Conservation (phyloP, 1,140 invertebrate genomes). For the Eupeodes corollae region DNA sequence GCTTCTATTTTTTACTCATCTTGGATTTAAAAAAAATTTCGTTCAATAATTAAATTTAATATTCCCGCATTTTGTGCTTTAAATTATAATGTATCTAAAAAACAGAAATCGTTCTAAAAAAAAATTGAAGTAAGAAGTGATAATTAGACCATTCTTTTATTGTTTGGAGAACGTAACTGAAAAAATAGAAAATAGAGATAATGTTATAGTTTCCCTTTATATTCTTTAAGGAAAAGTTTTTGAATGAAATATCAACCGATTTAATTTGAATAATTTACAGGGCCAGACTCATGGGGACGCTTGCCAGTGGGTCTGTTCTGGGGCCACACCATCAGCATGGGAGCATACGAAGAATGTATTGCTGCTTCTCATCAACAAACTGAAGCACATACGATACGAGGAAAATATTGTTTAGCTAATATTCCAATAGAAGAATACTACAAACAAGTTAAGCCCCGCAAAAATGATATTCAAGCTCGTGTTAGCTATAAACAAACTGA, state of each 20-base stretch:
- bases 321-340: conserved; percentile 31
- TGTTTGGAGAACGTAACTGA: too few species aligned
- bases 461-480: conserved; percentile 7
- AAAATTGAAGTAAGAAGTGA: too few species aligned
- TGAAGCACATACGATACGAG: conserved; percentile 13
- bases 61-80: background rate
- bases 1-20: background rate
- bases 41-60: background rate
- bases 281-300: conserved; percentile 34
- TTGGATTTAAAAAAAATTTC: too few species aligned
- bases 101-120: too few species aligned
- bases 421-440: conserved; percentile 25
- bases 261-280: too few species aligned
- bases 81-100: too few species aligned
- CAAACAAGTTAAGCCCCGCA: conserved; percentile 13
- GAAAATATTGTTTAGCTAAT: conserved; percentile 25
- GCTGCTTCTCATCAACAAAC: conserved; percentile 13
- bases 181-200: too few species aligned
- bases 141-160: too few species aligned
- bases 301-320: conserved; percentile 27
- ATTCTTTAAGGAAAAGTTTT: too few species aligned
- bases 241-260: background rate
- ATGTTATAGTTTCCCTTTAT: too few species aligned
- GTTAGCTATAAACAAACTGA: conserved; percentile 25
- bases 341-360: conserved; percentile 30